Percentiles rank a stretch among this genome's conserved stretches.
These are phyloP conservation scores for Sebastes iracundus DNA, from an alignment of 2,797 vertebrate species.

Conservation along the genomic window DNA sequence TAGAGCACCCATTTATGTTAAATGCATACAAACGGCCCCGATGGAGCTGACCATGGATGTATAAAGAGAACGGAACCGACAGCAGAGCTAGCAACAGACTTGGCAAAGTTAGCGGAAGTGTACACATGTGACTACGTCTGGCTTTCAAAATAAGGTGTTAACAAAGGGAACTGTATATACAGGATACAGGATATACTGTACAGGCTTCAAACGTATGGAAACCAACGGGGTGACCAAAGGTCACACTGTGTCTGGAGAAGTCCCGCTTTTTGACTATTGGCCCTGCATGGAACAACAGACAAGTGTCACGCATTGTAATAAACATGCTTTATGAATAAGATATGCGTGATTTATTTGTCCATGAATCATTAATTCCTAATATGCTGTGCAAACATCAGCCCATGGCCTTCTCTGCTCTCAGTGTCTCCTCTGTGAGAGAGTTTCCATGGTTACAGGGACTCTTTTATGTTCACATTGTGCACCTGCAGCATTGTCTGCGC, in stretches of 20 bases:
- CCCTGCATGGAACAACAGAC: constrained; percentile 2
- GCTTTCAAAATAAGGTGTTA: too few species aligned
- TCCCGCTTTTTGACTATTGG: constrained; percentile 25
- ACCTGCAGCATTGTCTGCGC: constrained; percentile 11
- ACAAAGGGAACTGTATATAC: too few species aligned
- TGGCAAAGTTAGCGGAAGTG: too few species aligned
- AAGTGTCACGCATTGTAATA: constrained; percentile 22
- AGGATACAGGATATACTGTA: too few species aligned
- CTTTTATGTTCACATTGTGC: constrained; percentile 21
- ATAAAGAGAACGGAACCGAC: too few species aligned
- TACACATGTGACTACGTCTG: too few species aligned
- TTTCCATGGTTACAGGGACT: constrained; percentile 65
- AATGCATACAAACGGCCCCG: too few species aligned
- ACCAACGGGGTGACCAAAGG: neutral
- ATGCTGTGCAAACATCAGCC: constrained; percentile 45
- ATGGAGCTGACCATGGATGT: too few species aligned
- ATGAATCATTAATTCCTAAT: constrained; percentile 65
- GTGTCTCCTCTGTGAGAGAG: constrained; percentile 25
- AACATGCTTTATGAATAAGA: constrained; percentile 43
- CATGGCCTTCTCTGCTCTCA: neutral
- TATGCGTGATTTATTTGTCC: constrained; percentile 40
- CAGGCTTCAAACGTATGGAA: too few species aligned
- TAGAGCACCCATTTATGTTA: too few species aligned
- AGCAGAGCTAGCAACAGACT: too few species aligned
- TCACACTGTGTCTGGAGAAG: neutral